Evolutionary conservation across 2,888 invertebrate species (phyloP).

Genomic region (Mythimna loreyi): DNA sequence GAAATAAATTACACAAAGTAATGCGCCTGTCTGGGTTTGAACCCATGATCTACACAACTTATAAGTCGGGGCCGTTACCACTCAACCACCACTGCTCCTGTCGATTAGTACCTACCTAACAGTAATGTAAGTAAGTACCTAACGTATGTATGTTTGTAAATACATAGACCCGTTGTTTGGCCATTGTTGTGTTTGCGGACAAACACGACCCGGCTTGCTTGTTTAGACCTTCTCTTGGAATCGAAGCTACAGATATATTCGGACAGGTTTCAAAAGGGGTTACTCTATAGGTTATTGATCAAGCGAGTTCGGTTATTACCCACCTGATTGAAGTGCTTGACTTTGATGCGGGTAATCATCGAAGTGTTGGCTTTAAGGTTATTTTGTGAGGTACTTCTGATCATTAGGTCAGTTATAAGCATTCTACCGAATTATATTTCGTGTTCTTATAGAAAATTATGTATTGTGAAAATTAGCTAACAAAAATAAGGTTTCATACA

Average conservation of each 20-base stretch:
- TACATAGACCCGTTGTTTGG: conserved; percentile 67
- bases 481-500: too few species aligned
- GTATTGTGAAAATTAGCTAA: too few species aligned
- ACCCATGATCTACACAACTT: too few species aligned
- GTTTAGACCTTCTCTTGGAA: conserved; percentile 63
- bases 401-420: neutral
- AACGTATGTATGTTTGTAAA: conserved; percentile 31
- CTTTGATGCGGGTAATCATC: conserved; percentile 13
- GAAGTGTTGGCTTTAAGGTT: neutral
- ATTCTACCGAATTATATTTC: neutral
- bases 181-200: conserved; percentile 68
- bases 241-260: conserved; percentile 57
- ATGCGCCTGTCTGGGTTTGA: too few species aligned
- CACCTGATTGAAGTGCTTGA: conserved; percentile 8
- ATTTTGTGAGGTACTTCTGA: neutral
- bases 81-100: too few species aligned
- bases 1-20: too few species aligned
- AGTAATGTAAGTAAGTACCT: conserved; percentile 21
- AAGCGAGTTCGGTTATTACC: conserved; percentile 18
- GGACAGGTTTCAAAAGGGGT: conserved; percentile 33
- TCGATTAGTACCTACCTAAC: conserved; percentile 7
- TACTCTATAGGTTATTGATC: conserved; percentile 31
- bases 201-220: conserved; percentile 67
- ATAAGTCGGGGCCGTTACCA: too few species aligned
- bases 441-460: too few species aligned